phyloP scores from a whole-genome alignment of 2,113 vertebrate species.

The Lasiurus cinereus region DNA sequence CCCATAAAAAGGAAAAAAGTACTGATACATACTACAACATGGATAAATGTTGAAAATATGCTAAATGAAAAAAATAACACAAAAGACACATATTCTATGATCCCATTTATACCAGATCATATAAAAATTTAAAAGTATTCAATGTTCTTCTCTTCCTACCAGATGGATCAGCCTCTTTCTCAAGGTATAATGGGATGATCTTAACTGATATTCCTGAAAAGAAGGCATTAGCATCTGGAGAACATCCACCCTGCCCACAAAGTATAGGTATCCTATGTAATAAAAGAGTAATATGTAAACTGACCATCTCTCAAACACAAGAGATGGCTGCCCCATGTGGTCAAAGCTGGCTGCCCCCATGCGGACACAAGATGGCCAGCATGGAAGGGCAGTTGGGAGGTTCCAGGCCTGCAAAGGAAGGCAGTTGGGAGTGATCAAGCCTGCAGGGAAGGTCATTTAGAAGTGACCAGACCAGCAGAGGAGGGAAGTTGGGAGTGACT shows the following conservation, averaged over 20 bases:
- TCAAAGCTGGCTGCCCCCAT: no score
- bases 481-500: no score
- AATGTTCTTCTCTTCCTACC: neutral
- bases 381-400: no score
- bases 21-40: neutral
- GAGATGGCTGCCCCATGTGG: no score
- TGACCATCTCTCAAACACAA: no score
- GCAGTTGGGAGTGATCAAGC: no score
- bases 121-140: neutral
- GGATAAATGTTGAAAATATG: constrained; percentile 17
- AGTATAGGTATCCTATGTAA: neutral
- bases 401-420: no score
- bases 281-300: no score
- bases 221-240: neutral
- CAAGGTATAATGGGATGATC: neutral
- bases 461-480: no score
- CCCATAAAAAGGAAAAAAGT: constrained; percentile 12
- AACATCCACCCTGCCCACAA: neutral
- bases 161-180: constrained; percentile 7
- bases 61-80: constrained; percentile 31
- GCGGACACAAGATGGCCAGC: no score
- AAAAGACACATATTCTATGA: constrained; percentile 9
- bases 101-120: neutral
- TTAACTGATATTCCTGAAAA: constrained; percentile 22
- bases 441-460: no score